These are phyloP conservation scores for Spondyliosoma cantharus DNA, from an alignment of 2,797 vertebrate species.

Conservation along the genomic window DNA sequence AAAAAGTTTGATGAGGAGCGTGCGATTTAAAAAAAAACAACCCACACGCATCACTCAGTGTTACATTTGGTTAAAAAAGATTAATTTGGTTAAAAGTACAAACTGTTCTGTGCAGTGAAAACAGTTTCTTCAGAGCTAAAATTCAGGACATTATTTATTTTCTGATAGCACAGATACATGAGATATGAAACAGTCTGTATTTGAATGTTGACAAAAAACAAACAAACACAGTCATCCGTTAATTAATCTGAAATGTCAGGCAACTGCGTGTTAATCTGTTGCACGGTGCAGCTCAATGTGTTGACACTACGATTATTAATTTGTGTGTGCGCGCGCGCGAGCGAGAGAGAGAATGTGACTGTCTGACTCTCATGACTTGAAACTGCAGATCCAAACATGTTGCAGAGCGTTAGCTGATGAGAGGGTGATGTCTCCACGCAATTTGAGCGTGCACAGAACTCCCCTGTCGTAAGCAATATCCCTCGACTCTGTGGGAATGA, in stretches of 20 bases:
- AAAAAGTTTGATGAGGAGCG: background rate
- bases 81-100: background rate
- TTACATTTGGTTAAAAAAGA: background rate
- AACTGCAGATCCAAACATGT: constrained; percentile 54
- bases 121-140: background rate
- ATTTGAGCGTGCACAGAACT: constrained; percentile 20
- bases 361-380: constrained; percentile 24
- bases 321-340: background rate
- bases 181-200: background rate
- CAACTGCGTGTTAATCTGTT: background rate
- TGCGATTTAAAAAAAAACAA: background rate
- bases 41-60: background rate
- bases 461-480: background rate
- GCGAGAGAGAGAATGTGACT: background rate
- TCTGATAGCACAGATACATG: background rate
- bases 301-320: constrained; percentile 20
- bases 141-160: background rate
- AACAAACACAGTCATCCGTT: constrained; percentile 1
- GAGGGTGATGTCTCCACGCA: constrained; percentile 34
- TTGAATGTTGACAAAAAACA: background rate
- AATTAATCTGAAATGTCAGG: constrained; percentile 15
- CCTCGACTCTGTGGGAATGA: constrained; percentile 18
- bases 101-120: constrained; percentile 2
- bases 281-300: background rate
- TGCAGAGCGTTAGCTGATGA: constrained; percentile 41